phyloP scores from a whole-genome alignment of 1,140 invertebrate genomes.

The Kradibia gibbosae region DNA sequence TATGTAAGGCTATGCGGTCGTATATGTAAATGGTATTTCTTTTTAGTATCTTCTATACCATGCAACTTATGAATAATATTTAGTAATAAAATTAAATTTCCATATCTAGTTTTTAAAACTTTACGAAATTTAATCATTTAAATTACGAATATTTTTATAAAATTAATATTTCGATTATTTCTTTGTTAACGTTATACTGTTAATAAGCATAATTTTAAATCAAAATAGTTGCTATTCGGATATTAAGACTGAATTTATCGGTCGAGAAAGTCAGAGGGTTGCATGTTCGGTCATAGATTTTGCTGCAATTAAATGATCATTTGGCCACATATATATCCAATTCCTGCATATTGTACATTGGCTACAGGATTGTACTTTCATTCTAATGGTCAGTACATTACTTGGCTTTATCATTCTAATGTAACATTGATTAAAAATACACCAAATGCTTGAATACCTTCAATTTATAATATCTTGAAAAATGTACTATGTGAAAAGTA shows the following conservation, averaged over 20 bases:
- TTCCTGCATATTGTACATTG: slow-evolving; percentile 32
- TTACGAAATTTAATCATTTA: slow-evolving; percentile 28
- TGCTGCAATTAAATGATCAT: slow-evolving; percentile 25
- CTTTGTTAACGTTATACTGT: slow-evolving; percentile 13
- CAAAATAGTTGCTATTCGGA: slow-evolving; percentile 16
- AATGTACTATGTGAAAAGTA: neutral
- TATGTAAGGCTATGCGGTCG: slow-evolving; percentile 44
- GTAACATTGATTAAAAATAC: slow-evolving; percentile 22
- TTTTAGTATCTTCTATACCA: slow-evolving; percentile 35
- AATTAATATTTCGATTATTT: slow-evolving; percentile 7
- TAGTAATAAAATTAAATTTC: slow-evolving; percentile 34
- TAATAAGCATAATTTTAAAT: slow-evolving; percentile 31
- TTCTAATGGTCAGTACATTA: slow-evolving; percentile 19
- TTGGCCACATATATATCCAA: slow-evolving; percentile 27
- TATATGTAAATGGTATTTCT: slow-evolving; percentile 42
- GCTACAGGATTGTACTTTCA: slow-evolving; percentile 29
- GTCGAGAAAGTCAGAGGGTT: slow-evolving; percentile 8
- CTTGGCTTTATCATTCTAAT: neutral
- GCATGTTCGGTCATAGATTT: slow-evolving; percentile 21
- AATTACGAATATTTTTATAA: slow-evolving; percentile 28
- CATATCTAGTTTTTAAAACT: slow-evolving; percentile 30
- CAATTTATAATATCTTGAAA: slow-evolving; percentile 17
- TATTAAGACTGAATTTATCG: slow-evolving; percentile 38
- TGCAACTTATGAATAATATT: slow-evolving; percentile 29
- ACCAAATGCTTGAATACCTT: slow-evolving; percentile 14